These are phyloP conservation scores for Theristicus caerulescens DNA, from an alignment of 2,113 vertebrate species.

Conservation along the genomic window DNA sequence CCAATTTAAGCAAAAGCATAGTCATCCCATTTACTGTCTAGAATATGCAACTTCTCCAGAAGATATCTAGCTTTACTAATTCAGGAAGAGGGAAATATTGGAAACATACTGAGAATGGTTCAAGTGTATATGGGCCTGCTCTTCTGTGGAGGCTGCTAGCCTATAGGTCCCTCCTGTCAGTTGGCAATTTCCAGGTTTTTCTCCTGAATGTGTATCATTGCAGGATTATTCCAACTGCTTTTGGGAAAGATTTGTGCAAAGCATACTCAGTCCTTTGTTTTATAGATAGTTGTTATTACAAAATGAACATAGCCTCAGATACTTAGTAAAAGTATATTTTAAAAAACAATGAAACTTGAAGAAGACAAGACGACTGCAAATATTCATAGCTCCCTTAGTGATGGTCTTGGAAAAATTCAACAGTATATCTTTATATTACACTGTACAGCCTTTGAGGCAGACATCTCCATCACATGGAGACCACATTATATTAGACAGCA, in stretches of 20 bases:
- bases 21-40: not conserved
- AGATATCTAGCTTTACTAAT: not conserved
- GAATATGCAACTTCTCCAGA: not conserved
- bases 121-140: not conserved
- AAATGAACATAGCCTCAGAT: not conserved
- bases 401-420: not conserved
- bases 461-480: conserved; percentile 30
- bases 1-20: not conserved
- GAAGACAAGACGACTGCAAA: not conserved
- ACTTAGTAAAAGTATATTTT: not conserved
- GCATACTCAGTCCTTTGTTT: not conserved
- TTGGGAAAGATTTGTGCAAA: not conserved
- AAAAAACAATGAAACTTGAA: not conserved
- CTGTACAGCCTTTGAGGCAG: not conserved
- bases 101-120: not conserved
- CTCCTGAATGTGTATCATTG: not conserved
- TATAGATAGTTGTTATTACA: not conserved
- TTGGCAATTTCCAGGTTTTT: not conserved
- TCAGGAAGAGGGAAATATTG: not conserved
- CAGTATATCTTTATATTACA: conserved; percentile 1
- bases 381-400: not conserved
- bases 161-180: not conserved
- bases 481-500: not conserved
- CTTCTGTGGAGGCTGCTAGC: not conserved
- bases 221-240: not conserved